phyloP scores from a whole-genome alignment of 92 coral and sea anemone genomes.

The Pocillopora meandrina region DNA sequence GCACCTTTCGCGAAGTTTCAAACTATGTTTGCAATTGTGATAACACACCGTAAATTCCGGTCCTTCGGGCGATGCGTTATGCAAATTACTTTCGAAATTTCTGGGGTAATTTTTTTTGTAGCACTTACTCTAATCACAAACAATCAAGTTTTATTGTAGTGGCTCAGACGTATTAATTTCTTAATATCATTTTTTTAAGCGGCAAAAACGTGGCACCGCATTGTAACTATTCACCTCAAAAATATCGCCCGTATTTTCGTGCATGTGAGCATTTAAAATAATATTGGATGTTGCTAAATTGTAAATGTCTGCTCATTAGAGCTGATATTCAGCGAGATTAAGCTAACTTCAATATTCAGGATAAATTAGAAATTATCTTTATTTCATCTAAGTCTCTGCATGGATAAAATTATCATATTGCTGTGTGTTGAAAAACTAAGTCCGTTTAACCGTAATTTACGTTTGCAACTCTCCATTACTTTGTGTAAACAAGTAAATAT shows the following conservation, averaged over 20 bases:
- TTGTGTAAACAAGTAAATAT: not conserved
- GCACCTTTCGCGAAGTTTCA: not conserved
- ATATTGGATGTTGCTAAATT: not conserved
- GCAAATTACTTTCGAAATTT: slow-evolving; percentile 14
- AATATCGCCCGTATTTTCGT: no score
- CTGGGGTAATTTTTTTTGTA: slow-evolving; percentile 4
- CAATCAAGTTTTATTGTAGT: not conserved
- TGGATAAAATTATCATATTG: not conserved
- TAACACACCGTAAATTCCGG: not conserved
- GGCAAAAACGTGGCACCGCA: not conserved
- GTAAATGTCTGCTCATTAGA: not conserved
- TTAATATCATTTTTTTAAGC: not conserved
- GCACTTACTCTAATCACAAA: not conserved
- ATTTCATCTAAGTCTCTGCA: not conserved
- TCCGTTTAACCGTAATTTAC: not conserved
- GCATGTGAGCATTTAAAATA: not conserved
- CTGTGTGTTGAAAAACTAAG: not conserved
- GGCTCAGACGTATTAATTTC: not conserved
- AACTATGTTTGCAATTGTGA: not conserved
- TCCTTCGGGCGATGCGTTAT: not conserved
- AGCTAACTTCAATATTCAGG: not conserved
- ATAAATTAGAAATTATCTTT: not conserved
- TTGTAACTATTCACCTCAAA: no score
- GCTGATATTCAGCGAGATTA: not conserved
- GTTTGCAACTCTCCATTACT: not conserved